A percentile compares a stretch with the other conserved stretches of the same genome.
phyloP scores from a whole-genome alignment of 2,888 invertebrate genomes.

The Peribatodes rhomboidaria region DNA sequence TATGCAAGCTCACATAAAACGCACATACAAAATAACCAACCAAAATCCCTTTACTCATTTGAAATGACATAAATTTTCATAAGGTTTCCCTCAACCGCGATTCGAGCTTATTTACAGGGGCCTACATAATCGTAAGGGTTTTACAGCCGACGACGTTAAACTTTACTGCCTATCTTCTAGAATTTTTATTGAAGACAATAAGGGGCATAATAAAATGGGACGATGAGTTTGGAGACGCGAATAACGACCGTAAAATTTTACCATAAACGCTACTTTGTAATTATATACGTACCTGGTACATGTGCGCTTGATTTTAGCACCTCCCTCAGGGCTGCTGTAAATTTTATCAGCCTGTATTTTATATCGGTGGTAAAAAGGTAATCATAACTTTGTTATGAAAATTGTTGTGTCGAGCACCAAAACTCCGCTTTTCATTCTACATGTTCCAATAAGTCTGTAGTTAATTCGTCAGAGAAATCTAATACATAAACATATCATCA shows the following conservation, averaged over 20 bases:
- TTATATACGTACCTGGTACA: constrained; percentile 30
- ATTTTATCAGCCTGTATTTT: constrained; percentile 42
- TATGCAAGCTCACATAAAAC: constrained; percentile 24
- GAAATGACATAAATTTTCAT: constrained; percentile 36
- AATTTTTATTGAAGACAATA: constrained; percentile 83
- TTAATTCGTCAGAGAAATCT: neutral
- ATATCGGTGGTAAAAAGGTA: constrained; percentile 8
- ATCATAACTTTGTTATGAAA: neutral
- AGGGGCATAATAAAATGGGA: constrained; percentile 76
- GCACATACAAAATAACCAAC: constrained; percentile 17
- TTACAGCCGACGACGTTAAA: constrained; percentile 68
- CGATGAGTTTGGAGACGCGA: constrained; percentile 49
- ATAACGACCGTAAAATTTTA: constrained; percentile 53
- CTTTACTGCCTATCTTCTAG: constrained; percentile 74
- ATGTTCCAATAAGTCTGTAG: no score
- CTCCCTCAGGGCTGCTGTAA: constrained; percentile 31
- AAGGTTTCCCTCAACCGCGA: constrained; percentile 47
- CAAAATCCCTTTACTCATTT: constrained; percentile 31
- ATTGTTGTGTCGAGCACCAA: neutral
- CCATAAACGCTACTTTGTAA: constrained; percentile 52
- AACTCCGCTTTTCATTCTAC: no score
- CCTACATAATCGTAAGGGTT: constrained; percentile 62
- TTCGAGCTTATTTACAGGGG: constrained; percentile 52
- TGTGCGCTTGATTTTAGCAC: constrained; percentile 39
- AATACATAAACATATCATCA: no score